These are phyloP conservation scores for Antheraea assamensis DNA, from an alignment of 2,888 invertebrate genomes.

Conservation along the genomic window DNA sequence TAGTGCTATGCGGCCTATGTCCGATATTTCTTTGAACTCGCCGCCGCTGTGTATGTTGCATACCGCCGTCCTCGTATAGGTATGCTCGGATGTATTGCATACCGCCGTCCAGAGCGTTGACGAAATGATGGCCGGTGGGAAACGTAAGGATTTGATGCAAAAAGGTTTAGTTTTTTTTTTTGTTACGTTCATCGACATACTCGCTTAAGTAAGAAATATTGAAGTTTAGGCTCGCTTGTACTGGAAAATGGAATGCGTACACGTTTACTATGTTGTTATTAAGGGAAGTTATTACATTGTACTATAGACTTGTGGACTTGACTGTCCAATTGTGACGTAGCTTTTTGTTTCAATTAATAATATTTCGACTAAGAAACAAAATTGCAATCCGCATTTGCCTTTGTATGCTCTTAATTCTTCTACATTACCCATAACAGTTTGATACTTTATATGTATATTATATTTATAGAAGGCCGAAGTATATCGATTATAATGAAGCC, in stretches of 20 bases:
- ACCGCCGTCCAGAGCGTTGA: conserved; percentile 44
- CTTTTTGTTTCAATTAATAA: too few relatives aligned
- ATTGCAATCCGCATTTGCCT: too few relatives aligned
- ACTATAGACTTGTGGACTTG: background rate
- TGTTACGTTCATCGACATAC: background rate
- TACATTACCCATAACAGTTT: too few relatives aligned
- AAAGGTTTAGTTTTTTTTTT: conserved; percentile 3
- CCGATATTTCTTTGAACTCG: conserved; percentile 68
- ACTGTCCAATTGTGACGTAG: too few relatives aligned
- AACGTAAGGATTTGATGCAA: conserved; percentile 10
- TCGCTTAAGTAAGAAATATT: conserved; percentile 4
- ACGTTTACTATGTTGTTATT: background rate
- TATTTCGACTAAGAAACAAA: too few relatives aligned
- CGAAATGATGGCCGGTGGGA: conserved; percentile 36
- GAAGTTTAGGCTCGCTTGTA: background rate
- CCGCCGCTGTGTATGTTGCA: conserved; percentile 55
- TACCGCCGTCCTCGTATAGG: conserved; percentile 50
- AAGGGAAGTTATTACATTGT: background rate
- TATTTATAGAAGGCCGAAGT: too few relatives aligned
- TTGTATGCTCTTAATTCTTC: too few relatives aligned
- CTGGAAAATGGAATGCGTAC: background rate
- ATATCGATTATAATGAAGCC: too few relatives aligned
- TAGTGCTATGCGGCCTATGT: conserved; percentile 69
- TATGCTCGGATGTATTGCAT: conserved; percentile 43
- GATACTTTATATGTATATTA: too few relatives aligned